Conservation (phyloP, 2,888 invertebrate genomes). For the Ormia ochracea region DNA sequence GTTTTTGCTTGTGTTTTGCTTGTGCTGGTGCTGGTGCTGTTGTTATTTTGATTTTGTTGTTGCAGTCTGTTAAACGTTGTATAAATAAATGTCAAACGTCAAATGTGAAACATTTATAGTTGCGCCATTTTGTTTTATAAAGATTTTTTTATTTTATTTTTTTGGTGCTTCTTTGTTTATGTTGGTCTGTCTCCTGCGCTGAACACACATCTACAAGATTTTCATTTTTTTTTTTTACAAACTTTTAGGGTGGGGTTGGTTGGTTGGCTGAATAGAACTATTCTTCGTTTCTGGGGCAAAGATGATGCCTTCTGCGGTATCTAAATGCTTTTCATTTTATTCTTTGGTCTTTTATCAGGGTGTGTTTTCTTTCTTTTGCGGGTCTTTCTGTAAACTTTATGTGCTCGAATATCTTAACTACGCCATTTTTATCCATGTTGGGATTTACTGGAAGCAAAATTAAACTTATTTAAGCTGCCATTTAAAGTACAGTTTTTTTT, state of each 20-base stretch:
- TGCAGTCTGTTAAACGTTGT: neutral
- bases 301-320: slow-evolving; percentile 44
- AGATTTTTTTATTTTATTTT: slow-evolving; percentile 14
- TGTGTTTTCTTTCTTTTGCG: slow-evolving; percentile 48
- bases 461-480: slow-evolving; percentile 18
- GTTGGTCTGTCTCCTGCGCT: neutral
- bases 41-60: neutral
- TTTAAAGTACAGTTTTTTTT: too few relatives aligned
- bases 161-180: neutral
- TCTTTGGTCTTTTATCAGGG: slow-evolving; percentile 39
- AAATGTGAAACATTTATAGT: slow-evolving; percentile 38
- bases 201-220: slow-evolving; percentile 34
- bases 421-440: slow-evolving; percentile 42
- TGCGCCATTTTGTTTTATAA: slow-evolving; percentile 56
- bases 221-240: slow-evolving; percentile 9
- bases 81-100: slow-evolving; percentile 53
- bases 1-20: neutral
- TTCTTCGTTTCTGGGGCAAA: neutral
- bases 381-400: slow-evolving; percentile 16
- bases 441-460: neutral
- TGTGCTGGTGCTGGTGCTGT: neutral
- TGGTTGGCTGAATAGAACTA: neutral
- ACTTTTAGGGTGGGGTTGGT: slow-evolving; percentile 50
- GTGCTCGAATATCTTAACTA: slow-evolving; percentile 53
- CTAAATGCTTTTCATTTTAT: slow-evolving; percentile 13